Percentiles rank a stretch among this genome's conserved stretches.
Conservation (phyloP, 2,113 vertebrate species). For the Melanerpes formicivorus region DNA sequence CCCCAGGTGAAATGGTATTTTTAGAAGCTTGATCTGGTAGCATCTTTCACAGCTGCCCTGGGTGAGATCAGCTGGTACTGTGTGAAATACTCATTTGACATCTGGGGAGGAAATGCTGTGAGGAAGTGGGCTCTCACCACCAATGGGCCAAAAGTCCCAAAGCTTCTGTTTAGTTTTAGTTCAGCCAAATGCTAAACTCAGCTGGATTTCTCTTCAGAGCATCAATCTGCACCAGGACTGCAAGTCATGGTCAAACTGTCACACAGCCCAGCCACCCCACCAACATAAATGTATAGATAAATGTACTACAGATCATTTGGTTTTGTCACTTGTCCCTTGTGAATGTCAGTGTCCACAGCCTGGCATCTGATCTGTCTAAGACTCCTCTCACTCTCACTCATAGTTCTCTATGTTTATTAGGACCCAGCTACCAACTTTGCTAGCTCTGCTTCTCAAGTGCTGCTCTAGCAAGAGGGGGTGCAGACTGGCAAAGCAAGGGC, state of each 20-base stretch:
- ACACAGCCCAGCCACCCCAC: too few relatives aligned
- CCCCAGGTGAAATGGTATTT: not conserved
- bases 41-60: not conserved
- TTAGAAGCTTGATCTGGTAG: not conserved
- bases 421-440: not conserved
- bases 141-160: not conserved
- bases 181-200: not conserved
- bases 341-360: not conserved
- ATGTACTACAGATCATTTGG: not conserved
- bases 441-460: fast-evolving
- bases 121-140: not conserved
- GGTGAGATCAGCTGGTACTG: not conserved
- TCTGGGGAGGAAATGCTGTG: not conserved
- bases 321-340: not conserved
- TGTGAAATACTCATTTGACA: constrained; percentile 1
- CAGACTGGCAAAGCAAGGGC: not conserved
- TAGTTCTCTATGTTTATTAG: not conserved
- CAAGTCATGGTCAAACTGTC: not conserved
- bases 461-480: not conserved
- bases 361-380: not conserved
- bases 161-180: not conserved
- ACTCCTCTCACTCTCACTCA: not conserved
- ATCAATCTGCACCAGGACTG: not conserved
- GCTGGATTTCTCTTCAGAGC: not conserved
- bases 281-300: too few relatives aligned